Percentiles rank a stretch among this genome's conserved stretches.
These are phyloP conservation scores for Brachionus paranguensis DNA, from an alignment of 1,140 invertebrate genomes.

Conservation along the genomic window DNA sequence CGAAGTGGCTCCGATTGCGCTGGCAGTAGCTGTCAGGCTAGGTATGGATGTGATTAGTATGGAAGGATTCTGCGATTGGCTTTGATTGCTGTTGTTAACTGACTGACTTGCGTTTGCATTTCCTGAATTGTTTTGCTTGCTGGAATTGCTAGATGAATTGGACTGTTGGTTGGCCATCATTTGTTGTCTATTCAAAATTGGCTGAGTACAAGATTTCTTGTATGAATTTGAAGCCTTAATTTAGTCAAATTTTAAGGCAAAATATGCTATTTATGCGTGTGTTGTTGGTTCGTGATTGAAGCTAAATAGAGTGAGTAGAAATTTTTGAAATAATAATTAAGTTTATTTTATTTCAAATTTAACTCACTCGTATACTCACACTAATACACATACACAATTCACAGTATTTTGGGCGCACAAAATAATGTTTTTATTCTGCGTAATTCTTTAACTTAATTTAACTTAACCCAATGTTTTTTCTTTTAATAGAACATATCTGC, in stretches of 20 bases:
- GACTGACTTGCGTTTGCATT: neutral
- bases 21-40: constrained; percentile 1
- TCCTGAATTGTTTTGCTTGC: neutral
- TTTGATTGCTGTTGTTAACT: neutral
- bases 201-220: neutral
- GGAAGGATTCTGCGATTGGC: neutral
- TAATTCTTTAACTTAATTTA: neutral
- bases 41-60: constrained; percentile 1
- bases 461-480: neutral
- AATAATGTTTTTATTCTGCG: neutral
- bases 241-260: constrained; percentile 6
- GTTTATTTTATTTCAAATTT: neutral
- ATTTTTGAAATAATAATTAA: constrained; percentile 24
- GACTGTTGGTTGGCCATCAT: neutral
- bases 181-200: neutral
- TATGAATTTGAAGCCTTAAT: neutral
- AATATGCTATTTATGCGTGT: constrained; percentile 35
- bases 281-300: constrained; percentile 14
- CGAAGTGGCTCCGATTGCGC: neutral
- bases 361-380: constrained; percentile 34
- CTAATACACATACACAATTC: neutral
- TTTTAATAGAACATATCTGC: too few species aligned
- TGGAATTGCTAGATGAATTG: neutral
- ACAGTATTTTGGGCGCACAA: neutral
- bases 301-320: constrained; percentile 31